Base-by-base conservation (phyloP, 2,797 vertebrate genomes). In the Dermochelys coriacea region DNA sequence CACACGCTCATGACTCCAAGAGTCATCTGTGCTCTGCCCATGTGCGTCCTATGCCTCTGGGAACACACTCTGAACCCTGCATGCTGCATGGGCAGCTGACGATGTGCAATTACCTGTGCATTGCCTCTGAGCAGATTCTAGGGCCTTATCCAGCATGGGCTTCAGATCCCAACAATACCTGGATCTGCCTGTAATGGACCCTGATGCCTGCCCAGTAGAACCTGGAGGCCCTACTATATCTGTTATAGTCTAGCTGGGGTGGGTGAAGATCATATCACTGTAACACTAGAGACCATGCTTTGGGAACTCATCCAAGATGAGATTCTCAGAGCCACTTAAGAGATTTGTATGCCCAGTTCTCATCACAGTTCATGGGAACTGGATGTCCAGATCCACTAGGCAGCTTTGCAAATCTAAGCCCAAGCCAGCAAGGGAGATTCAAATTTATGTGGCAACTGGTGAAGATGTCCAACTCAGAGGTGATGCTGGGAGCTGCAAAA, bases 41-140 rank as follows among this genome's bases (percentile, higher is more conserved):
- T 0, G 1, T 80, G 74, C 2, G 1, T 7, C 91, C 84, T 94
- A 93, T 93, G 95, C 94, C 68, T 64, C 96, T 91, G 91, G 96
- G 95, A 91, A 96, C 88, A n/a, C 92, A 31, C 55, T 77, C 49
- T 80, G 79, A 50, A 37, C 52, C 47, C 84, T 45, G 5, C 3
- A 11, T 75, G 74, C 68, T 88, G 89, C 55, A 8, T 0, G 0
- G 0, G 71, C 71, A 52, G 45, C 34, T 1, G 1, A 81, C 57
- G 2, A 2, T 0, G 0, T 75, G 85, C 52, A 85, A 77, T 41
- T 59, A 55, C 21, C 54, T 18, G 31, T 87, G 11, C 81, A 29
- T 14, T 93, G 84, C 86, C 83, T 71, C 6, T 5, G 0, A 7
- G 41, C 54, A 34, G 25, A 19, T 83, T 82, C 50, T 81, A 61